These are phyloP conservation scores for Hemicrepidius hirtus DNA, from an alignment of 2,888 invertebrate genomes.

Conservation along the genomic window DNA sequence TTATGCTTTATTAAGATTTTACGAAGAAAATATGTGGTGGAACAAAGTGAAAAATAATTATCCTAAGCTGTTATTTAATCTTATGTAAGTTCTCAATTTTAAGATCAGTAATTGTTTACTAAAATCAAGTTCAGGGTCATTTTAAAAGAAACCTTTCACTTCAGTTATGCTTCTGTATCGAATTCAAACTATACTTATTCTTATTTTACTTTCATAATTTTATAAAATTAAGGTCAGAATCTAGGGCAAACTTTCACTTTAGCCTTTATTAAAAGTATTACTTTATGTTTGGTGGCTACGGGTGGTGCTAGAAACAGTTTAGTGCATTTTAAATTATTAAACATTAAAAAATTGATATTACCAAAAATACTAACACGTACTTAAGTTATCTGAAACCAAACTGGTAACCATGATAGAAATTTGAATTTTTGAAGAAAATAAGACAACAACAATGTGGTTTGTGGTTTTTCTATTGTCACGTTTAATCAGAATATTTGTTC, in stretches of 20 bases:
- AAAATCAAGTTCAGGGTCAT: conserved; percentile 22
- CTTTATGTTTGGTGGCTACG: not conserved
- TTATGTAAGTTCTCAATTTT: conserved; percentile 3
- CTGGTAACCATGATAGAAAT: not conserved
- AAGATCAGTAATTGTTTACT: not conserved
- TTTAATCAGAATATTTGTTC: no score
- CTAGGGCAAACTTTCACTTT: conserved; percentile 26
- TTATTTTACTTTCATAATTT: conserved; percentile 7
- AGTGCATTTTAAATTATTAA: no score
- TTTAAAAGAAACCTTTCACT: conserved; percentile 17
- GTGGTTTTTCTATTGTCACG: no score
- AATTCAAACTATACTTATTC: not conserved
- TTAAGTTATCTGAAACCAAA: not conserved
- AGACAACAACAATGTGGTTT: no score
- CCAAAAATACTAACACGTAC: no score
- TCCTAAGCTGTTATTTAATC: not conserved
- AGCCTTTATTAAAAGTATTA: not conserved
- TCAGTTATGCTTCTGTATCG: not conserved
- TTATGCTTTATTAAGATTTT: not conserved
- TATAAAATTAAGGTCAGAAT: conserved; percentile 18
- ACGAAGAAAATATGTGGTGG: not conserved
- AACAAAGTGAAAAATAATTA: not conserved
- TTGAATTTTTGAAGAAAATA: not conserved
- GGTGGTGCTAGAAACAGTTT: no score
- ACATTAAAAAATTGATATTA: no score